These are phyloP conservation scores for Drosophila formosana DNA, from an alignment of 2,888 invertebrate species.

Conservation along the genomic window DNA sequence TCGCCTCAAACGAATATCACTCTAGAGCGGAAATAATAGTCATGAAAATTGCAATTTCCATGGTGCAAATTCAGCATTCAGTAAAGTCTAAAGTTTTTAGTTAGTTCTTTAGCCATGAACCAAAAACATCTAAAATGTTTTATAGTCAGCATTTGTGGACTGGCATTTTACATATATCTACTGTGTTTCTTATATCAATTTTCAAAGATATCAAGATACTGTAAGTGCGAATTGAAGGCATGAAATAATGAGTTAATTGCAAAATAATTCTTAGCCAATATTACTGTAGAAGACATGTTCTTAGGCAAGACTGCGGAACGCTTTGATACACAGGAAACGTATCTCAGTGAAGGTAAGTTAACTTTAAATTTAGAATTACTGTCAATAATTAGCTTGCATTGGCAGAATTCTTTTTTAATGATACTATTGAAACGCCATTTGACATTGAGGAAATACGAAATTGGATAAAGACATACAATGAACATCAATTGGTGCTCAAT, in stretches of 20 bases:
- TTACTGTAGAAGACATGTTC: too few relatives aligned
- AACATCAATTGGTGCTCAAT: slow-evolving; percentile 93
- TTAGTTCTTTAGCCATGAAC: neutral
- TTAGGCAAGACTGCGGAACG: too few relatives aligned
- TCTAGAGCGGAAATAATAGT: neutral
- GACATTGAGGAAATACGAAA: slow-evolving; percentile 18
- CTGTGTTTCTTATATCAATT: neutral
- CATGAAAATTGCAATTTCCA: neutral
- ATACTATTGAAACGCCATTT: neutral
- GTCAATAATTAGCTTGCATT: neutral
- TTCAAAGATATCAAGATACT: neutral
- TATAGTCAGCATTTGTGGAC: neutral
- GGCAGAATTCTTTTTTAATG: neutral
- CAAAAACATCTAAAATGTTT: neutral
- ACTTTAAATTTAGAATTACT: neutral
- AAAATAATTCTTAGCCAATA: neutral
- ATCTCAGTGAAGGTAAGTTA: neutral
- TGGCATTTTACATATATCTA: neutral
- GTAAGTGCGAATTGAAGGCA: neutral
- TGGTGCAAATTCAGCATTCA: neutral
- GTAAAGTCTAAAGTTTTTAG: neutral
- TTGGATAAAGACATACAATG: slow-evolving; percentile 87
- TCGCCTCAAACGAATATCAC: neutral
- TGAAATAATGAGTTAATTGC: neutral
- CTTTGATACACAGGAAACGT: too few relatives aligned